These are phyloP conservation scores for Lydus trimaculatus DNA, from an alignment of 2,888 invertebrate genomes.

Conservation along the genomic window DNA sequence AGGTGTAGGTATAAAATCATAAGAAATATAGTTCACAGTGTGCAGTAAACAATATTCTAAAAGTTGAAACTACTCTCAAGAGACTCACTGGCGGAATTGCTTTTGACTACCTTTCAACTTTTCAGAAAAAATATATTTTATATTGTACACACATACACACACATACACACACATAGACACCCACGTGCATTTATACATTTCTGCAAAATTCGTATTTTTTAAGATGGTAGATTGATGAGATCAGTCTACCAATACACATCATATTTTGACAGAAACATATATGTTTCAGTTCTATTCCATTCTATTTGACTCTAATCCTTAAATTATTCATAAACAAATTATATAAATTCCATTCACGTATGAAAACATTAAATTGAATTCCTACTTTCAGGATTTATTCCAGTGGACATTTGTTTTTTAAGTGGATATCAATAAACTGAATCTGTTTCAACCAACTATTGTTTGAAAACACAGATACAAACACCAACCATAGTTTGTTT, in stretches of 20 bases:
- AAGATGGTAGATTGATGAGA: neutral
- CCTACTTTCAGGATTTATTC: neutral
- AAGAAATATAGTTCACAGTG: conserved; percentile 29
- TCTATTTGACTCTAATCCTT: neutral
- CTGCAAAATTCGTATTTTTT: neutral
- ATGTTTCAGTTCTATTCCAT: neutral
- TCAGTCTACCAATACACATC: neutral
- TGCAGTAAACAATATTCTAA: conserved; percentile 46
- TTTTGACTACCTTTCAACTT: conserved; percentile 43
- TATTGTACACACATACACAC: neutral
- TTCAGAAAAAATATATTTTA: conserved; percentile 39
- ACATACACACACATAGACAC: neutral
- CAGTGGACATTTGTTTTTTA: neutral
- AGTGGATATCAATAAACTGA: neutral
- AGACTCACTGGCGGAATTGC: conserved; percentile 43
- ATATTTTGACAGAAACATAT: neutral
- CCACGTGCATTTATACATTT: neutral
- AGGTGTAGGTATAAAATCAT: conserved; percentile 10
- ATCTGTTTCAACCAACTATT: neutral
- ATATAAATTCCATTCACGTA: neutral
- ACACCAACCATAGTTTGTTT: neutral
- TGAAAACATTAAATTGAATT: neutral
- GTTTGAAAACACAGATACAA: neutral
- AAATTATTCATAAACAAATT: neutral
- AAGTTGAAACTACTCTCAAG: conserved; percentile 41